These are phyloP conservation scores for Bellardia bayeri DNA, from an alignment of 2,888 invertebrate species.

Conservation along the genomic window DNA sequence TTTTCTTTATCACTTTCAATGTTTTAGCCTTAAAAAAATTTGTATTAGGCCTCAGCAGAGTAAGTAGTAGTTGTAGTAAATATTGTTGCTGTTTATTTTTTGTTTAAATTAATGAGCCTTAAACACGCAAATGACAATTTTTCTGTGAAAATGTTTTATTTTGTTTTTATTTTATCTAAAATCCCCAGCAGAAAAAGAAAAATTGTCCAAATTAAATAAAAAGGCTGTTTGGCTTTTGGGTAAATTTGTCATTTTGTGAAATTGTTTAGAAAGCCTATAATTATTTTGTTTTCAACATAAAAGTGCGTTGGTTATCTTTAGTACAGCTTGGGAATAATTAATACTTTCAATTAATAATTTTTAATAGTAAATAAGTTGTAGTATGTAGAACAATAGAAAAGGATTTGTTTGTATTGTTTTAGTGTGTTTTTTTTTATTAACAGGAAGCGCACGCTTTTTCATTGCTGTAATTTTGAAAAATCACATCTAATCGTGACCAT, in stretches of 20 bases:
- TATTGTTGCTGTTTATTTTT: background rate
- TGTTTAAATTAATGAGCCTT: slow-evolving; percentile 26
- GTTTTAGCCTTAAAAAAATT: background rate
- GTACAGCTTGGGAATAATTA: background rate
- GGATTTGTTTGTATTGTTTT: background rate
- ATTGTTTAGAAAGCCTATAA: slow-evolving; percentile 19
- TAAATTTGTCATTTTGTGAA: slow-evolving; percentile 26
- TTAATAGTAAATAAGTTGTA: background rate
- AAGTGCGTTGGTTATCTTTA: slow-evolving; percentile 3
- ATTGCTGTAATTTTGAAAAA: background rate
- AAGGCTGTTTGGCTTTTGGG: background rate
- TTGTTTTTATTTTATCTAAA: background rate
- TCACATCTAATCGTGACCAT: slow-evolving; percentile 21
- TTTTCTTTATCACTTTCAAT: background rate
- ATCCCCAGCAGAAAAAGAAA: background rate
- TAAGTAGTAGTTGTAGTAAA: slow-evolving; percentile 13
- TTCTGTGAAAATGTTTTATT: slow-evolving; percentile 50
- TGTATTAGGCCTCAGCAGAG: slow-evolving; percentile 25
- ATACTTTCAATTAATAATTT: background rate
- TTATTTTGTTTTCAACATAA: slow-evolving; percentile 13
- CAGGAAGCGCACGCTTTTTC: slow-evolving; percentile 23
- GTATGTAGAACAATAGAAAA: slow-evolving; percentile 1
- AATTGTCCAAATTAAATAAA: slow-evolving; percentile 5
- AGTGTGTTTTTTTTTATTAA: background rate
- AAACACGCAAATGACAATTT: slow-evolving; percentile 41